Percentiles rank a stretch among this genome's conserved stretches.
Evolutionary conservation across 2,797 vertebrate genomes (phyloP).

Genomic region (Sciurus vulgaris): DNA sequence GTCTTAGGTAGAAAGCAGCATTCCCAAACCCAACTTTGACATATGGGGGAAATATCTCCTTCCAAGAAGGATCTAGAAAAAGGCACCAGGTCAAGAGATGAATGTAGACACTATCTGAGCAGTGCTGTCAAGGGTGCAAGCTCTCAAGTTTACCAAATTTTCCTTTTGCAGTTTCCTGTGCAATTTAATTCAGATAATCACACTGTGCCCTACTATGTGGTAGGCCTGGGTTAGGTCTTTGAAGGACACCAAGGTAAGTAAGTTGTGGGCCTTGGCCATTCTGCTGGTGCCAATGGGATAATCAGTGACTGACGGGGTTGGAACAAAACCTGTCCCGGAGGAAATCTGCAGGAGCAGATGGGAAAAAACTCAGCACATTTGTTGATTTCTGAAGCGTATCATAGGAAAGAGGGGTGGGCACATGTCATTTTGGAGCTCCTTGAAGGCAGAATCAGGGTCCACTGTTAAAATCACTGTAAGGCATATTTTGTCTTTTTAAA

Average conservation of each 20-base stretch:
- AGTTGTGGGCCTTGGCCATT: not conserved
- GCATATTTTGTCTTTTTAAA: constrained; percentile 25
- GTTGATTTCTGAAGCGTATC: not conserved
- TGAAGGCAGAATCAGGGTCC: not conserved
- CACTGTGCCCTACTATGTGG: not conserved
- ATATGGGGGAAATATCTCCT: not conserved
- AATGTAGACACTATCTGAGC: not conserved
- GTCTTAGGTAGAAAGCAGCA: not conserved
- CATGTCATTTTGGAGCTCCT: not conserved
- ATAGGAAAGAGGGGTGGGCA: not conserved
- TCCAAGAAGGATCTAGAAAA: not conserved
- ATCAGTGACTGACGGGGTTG: too few species aligned
- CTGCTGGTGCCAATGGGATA: not conserved
- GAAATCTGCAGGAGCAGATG: not conserved
- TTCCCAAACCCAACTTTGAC: not conserved
- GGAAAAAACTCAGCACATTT: not conserved
- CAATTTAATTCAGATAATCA: not conserved
- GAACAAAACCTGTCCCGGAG: not conserved
- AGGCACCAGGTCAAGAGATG: not conserved
- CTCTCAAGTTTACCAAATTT: not conserved
- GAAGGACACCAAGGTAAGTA: not conserved
- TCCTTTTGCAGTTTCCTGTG: not conserved
- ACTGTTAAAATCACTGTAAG: not conserved
- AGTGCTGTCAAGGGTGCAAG: not conserved
- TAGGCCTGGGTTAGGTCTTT: not conserved